Evolutionary conservation across 2,797 vertebrate species (phyloP), one percentile per base, ranked within the genome.

Genomic region (Gallinago stenura): DNA sequence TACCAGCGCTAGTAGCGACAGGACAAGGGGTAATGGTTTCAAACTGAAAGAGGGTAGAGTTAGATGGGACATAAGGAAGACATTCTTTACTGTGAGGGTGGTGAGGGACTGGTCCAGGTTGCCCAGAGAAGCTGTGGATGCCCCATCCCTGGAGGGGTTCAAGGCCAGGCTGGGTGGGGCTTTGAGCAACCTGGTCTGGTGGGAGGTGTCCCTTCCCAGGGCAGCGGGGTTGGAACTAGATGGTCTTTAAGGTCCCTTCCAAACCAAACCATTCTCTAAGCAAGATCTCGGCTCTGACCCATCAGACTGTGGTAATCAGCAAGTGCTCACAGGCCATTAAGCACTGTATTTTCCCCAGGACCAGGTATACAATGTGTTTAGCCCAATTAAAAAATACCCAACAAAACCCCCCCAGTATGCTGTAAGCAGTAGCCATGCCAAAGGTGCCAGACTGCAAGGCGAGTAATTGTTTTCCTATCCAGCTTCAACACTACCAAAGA

Each of bases 321-420:
- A 54, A 18, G 30, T 2, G 15, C 61, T 45, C 12, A 7, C 39
- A 46, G 62, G n/a, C 39, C 31, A 7, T 15, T 28, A 31, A 56
- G 41, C n/a, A 6, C 50, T 35, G 4, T 0, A 0, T 37, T 54
- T 66, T 45, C 10, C n/a, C 21, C 8, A 15, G 41, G 26, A 19
- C 10, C 8, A 15, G 26, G 13, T 25, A 20, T 31, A 16, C 10
- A 10, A 12, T 6, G 8, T 25, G 6, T 31, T 56, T 79, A 37
- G 39, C 25, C 35, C 76, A 79, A 45, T 54, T 37, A 24, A 8
- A n/a, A 45, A 31, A 19, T 61, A 43, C 25, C 25, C 37, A 39
- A 39, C 37, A 39, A 35, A 45, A 33, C 30, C 37, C 37, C 7
- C 12, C 15, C 26, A 5, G 10, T 46, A 9, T 25, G 16, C 51